Base-by-base conservation (phyloP, 2,797 vertebrate species). In the Chelon labrosus region DNA sequence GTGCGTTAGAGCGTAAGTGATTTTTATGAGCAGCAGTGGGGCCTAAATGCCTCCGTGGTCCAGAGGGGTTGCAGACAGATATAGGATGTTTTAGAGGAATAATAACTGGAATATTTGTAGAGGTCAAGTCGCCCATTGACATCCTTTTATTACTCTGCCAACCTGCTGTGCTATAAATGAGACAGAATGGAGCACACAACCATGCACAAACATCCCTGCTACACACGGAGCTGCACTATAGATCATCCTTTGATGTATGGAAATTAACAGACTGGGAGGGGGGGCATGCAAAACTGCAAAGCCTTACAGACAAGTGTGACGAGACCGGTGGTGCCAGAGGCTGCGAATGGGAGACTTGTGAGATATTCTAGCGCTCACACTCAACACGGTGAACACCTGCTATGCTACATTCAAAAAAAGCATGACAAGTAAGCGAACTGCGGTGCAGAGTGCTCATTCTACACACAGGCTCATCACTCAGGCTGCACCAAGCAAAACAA, bases 81-180 rank as follows among this genome's bases (percentile, higher is more conserved):
- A 85, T 71, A 85, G 77, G 84, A 75, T 70, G 79, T 85, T 91
- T 89, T 81, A 73, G 67, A 86, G 73, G 75, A 91, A 90, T 81
- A 92, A 89, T 79, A 88, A 92, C 77, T 79, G 81, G 64, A 88
- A 86, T 89, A 89, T 92, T 88, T 91, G 85, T 52, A 68, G 88
- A 90, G 92, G 91, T 93, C 90, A 90, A 85, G 87, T 85, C 70
- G 86, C 86, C 80, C 78, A 89, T 82, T 90, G 89, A 88, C 89
- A 85, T 85, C 80, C 56, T 75, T 89, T 90, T 90, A 90, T 88
- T 87, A 89, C 82, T 71, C 79, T 77, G 77, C 82, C 77, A 85
- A 88, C 87, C 85, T 78, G 80, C 89, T 80, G 80, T 80, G 88
- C 85, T 67, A 89, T 84, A 88, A 91, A 93, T 84, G 81, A 88